phyloP scores from a whole-genome alignment of 2,113 vertebrate species.

The Bos taurus region ARS-UCD2.0 NC_037329.1:85142501-85143000 shows the following conservation, averaged over 20 bases:
- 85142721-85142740: neutral
- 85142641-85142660: neutral
- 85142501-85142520: neutral
- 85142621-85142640: neutral
- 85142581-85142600: neutral
- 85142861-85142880: neutral
- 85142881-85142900: neutral
- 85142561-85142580: neutral
- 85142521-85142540: neutral
- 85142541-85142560: neutral
- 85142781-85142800: neutral
- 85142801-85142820: neutral
- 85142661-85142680: neutral
- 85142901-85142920: rapidly evolving
- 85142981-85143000: neutral
- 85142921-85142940: rapidly evolving
- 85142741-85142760: neutral
- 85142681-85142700: neutral
- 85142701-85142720: neutral
- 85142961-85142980: neutral
- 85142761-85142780: neutral
- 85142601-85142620: neutral
- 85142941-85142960: rapidly evolving
- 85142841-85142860: neutral
- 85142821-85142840: neutral